Evolutionary conservation across 92 coral and sea anemone genomes (phyloP).

Genomic region (Diadumene lineata): DNA sequence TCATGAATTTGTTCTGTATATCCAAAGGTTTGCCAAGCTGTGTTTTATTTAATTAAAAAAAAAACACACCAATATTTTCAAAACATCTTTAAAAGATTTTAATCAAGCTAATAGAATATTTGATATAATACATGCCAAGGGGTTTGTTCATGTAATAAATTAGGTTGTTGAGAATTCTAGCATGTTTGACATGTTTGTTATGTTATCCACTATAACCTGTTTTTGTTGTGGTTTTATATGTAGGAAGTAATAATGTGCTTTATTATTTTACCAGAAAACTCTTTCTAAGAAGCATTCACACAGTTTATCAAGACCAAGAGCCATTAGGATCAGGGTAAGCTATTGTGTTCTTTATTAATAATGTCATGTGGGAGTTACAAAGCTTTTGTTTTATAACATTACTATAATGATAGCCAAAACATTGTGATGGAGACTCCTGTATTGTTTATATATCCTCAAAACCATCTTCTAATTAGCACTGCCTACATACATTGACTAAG

Average conservation of each 20-base stretch:
- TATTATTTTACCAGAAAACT: slow-evolving; percentile 56
- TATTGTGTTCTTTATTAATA: background rate
- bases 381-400: background rate
- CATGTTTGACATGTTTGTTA: background rate
- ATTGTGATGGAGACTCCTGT: background rate
- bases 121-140: no score
- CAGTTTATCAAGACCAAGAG: slow-evolving; percentile 77
- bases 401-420: background rate
- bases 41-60: no score
- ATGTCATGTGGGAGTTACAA: background rate
- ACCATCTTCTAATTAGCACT: background rate
- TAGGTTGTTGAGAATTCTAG: background rate
- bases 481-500: background rate
- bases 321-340: slow-evolving; percentile 87
- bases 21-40: no score
- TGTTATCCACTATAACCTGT: background rate
- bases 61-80: no score
- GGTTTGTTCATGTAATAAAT: no score
- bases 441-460: background rate
- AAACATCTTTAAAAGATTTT: no score
- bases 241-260: background rate
- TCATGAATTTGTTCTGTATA: background rate
- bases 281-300: slow-evolving; percentile 76
- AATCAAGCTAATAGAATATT: no score
- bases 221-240: background rate